Conservation (phyloP, 2,113 vertebrate species). For the Calonectris borealis region DNA sequence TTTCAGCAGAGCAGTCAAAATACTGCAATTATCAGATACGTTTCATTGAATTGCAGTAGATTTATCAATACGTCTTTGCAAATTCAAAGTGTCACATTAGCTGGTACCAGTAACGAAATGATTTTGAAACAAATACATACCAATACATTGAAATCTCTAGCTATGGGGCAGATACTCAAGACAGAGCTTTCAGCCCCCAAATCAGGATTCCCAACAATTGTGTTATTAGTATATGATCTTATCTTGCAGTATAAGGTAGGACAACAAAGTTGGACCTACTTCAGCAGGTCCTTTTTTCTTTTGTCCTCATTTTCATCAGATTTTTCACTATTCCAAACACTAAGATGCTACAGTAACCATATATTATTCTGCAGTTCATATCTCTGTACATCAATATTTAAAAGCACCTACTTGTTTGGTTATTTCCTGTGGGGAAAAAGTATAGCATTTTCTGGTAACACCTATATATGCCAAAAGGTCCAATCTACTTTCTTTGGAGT, state of each 20-base stretch:
- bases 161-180: background rate
- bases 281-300: background rate
- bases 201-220: background rate
- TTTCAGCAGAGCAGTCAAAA: background rate
- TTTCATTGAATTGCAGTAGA: background rate
- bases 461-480: background rate
- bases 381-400: background rate
- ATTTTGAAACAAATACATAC: background rate
- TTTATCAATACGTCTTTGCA: background rate
- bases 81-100: background rate
- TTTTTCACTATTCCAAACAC: background rate
- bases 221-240: background rate
- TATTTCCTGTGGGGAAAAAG: background rate
- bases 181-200: background rate
- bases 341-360: background rate
- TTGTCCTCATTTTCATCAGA: background rate
- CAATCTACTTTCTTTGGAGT: background rate
- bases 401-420: background rate
- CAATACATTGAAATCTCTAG: background rate
- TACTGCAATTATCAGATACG: background rate
- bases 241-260: background rate
- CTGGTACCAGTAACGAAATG: background rate
- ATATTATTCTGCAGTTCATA: background rate
- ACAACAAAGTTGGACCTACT: background rate
- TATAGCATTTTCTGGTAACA: background rate